Conservation (phyloP, 1,140 invertebrate species). For the Cydia strobilella region DNA sequence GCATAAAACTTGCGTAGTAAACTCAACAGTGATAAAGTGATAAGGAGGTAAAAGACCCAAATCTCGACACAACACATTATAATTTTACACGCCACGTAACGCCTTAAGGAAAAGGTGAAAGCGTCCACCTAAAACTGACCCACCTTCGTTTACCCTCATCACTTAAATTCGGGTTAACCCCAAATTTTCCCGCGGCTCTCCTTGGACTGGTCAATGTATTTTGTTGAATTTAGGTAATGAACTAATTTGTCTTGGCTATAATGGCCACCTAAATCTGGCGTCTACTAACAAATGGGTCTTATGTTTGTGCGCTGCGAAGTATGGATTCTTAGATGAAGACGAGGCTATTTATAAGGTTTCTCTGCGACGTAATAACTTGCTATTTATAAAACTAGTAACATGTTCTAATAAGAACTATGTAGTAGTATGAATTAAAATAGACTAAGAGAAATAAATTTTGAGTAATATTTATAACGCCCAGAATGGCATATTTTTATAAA, state of each 20-base stretch:
- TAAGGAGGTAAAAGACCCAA: slow-evolving; percentile 6
- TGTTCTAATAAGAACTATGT: no score
- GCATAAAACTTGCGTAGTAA: no score
- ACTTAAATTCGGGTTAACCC: not conserved
- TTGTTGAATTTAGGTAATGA: slow-evolving; percentile 33
- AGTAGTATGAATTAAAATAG: no score
- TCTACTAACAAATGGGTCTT: slow-evolving; percentile 18
- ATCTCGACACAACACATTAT: slow-evolving; percentile 23
- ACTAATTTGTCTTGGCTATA: slow-evolving; percentile 29
- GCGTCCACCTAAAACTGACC: not conserved
- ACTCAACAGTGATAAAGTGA: slow-evolving; percentile 5
- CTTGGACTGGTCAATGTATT: slow-evolving; percentile 15
- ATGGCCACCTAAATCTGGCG: slow-evolving; percentile 22
- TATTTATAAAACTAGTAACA: not conserved
- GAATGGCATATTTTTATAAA: no score
- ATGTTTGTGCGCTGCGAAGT: slow-evolving; percentile 9
- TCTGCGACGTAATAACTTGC: not conserved
- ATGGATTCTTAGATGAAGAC: not conserved
- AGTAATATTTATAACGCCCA: no score
- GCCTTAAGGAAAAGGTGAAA: slow-evolving; percentile 5
- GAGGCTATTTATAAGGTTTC: slow-evolving; percentile 1
- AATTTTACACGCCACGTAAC: slow-evolving; percentile 17
- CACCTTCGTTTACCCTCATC: not conserved
- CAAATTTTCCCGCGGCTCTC: not conserved
- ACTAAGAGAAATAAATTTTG: no score